Evolutionary conservation across 2,113 vertebrate genomes (phyloP).

Genomic region (Muntiacus muntjak): DNA sequence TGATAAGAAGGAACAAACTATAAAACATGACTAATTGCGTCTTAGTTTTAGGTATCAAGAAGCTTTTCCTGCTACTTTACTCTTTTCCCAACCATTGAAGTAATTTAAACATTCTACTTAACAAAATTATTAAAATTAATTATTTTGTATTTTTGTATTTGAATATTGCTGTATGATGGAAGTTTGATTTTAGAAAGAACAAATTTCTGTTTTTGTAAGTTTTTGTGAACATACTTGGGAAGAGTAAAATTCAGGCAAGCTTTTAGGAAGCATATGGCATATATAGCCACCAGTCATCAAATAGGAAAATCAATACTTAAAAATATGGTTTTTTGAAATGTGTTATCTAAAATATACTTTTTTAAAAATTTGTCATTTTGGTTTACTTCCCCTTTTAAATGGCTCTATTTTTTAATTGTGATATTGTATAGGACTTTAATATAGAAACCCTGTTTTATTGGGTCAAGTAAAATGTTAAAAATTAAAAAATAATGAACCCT

Average conservation of each 20-base stretch:
- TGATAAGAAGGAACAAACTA: neutral
- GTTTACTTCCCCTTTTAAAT: neutral
- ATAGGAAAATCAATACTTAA: neutral
- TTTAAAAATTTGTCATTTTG: neutral
- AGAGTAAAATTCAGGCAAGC: neutral
- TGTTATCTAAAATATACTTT: neutral
- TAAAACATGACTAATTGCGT: neutral
- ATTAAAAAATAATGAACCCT: neutral
- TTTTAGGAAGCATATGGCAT: neutral
- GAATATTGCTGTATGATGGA: neutral
- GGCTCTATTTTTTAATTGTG: neutral
- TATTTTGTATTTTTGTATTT: slow-evolving; percentile 2
- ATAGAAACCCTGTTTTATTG: neutral
- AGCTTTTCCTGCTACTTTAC: neutral
- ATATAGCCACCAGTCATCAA: neutral
- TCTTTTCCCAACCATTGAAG: neutral
- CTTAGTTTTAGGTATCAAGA: neutral
- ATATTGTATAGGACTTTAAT: neutral
- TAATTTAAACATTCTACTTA: neutral
- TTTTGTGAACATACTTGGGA: neutral
- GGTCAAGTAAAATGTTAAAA: slow-evolving; percentile 33
- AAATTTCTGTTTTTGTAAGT: neutral
- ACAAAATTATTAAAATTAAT: slow-evolving; percentile 16
- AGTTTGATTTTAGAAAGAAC: neutral
- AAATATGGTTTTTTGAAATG: neutral